phyloP scores from a whole-genome alignment of 2,797 vertebrate genomes.

The Diplodus puntazzo region DNA sequence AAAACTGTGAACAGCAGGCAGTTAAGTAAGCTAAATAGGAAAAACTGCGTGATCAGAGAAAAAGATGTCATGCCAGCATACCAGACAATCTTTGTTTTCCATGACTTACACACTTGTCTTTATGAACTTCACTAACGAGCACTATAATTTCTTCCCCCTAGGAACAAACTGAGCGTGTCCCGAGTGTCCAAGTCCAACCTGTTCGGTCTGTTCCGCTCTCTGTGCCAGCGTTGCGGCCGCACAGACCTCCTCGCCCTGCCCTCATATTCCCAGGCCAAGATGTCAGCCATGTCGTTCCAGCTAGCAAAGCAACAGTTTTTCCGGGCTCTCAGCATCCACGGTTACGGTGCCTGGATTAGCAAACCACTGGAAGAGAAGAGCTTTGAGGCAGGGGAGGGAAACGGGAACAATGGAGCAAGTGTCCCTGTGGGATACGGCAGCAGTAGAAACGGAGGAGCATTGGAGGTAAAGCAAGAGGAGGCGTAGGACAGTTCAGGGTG shows the following conservation, averaged over 20 bases:
- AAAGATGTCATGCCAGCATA: not conserved
- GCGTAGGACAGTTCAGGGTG: conserved; percentile 31
- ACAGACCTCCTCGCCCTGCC: conserved; percentile 85
- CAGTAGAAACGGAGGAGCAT: conserved; percentile 61
- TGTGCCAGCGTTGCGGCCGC: conserved; percentile 84
- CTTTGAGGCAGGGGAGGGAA: conserved; percentile 84
- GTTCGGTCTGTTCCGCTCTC: conserved; percentile 89
- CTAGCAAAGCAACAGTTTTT: conserved; percentile 91
- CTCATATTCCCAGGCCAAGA: conserved; percentile 92
- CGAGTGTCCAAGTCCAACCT: conserved; percentile 94
- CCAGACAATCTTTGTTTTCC: conserved; percentile 5
- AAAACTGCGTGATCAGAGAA: conserved; percentile 20
- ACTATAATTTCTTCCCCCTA: conserved; percentile 63
- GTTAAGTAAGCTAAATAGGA: conserved; percentile 19
- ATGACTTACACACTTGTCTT: not conserved
- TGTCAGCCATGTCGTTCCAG: conserved; percentile 88
- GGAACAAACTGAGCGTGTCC: conserved; percentile 91
- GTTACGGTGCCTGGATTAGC: conserved; percentile 96
- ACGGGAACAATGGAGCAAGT: conserved; percentile 31
- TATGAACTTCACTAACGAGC: conserved; percentile 15
- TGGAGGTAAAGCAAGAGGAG: conserved; percentile 63
- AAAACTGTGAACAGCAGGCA: conserved; percentile 30
- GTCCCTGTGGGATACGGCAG: conserved; percentile 13
- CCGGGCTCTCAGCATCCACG: conserved; percentile 85
- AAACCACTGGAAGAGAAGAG: conserved; percentile 96